Evolutionary conservation across 2,113 vertebrate genomes (phyloP), one percentile per base, ranked within the genome.

Genomic region (Mellivora capensis): DNA sequence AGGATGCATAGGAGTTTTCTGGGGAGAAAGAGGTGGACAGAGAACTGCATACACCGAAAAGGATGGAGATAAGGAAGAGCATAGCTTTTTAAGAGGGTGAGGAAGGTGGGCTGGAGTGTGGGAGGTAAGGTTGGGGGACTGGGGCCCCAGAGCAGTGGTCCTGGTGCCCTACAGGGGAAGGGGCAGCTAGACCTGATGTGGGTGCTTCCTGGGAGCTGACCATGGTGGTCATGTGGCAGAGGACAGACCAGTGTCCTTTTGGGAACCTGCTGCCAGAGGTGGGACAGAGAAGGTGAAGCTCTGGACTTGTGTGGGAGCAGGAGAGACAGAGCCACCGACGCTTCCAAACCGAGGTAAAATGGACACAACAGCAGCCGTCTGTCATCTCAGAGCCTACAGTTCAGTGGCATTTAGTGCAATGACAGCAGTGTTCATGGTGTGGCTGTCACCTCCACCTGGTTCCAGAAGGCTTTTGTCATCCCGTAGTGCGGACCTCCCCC

Each of bases 371-470:
- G 12, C 6, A 74, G 3, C 29, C 11, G 1, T 14, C 0, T 7
- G 0, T 62, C n/a, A 7, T 37, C 57, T 62, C 20, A 47, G 17
- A 21, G 69, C 7, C 37, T n/a, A 39, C 31, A 2, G 18, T 6
- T 59, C 21, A 0, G 49, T 31, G 49, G 18, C 23, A 3, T 25
- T 37, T 2, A 21, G 54, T 12, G 6, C 47, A 39, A 2, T 74
- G 25, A 7, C 34, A 0, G 1, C 34, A 0, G 1, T 23, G 39
- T 12, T 14, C 42, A 4, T 0, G 14, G 34, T 7, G 31, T 3
- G 23, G 8, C 6, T 14, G 0, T 6, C 9, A 11, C 6, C 20
- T 37, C 17, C 10, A 0, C 21, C 20, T 44, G 29, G 39, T 57
- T 67, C 44, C 37, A 69, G n/a, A 54, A 39, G 1, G 0, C 42